Evolutionary conservation across 2,113 vertebrate genomes (phyloP).

Genomic region (Parotia lawesii): DNA sequence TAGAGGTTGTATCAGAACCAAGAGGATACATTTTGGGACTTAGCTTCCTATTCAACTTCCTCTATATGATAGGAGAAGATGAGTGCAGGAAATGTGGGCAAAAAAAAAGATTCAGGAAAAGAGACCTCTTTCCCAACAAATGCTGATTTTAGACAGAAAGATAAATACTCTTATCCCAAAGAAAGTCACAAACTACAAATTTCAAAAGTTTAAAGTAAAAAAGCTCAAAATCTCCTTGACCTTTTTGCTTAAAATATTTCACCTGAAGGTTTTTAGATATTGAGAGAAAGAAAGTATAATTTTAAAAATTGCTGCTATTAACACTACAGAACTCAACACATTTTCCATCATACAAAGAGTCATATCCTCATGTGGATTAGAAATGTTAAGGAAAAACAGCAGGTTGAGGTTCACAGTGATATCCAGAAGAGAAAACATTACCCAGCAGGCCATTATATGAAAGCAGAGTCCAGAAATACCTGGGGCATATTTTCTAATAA

Average conservation of each 20-base stretch:
- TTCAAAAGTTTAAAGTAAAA: neutral
- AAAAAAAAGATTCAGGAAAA: neutral
- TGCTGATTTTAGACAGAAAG: neutral
- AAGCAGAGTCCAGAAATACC: neutral
- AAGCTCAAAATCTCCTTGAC: neutral
- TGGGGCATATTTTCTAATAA: neutral
- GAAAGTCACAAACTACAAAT: neutral
- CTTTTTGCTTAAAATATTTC: neutral
- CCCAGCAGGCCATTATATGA: neutral
- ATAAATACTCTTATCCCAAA: neutral
- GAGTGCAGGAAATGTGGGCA: neutral
- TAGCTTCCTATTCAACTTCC: neutral
- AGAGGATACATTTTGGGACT: neutral
- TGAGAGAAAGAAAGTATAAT: neutral
- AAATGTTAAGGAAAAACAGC: neutral
- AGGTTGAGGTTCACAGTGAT: neutral
- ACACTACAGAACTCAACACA: neutral
- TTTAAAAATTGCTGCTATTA: neutral
- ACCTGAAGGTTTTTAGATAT: neutral
- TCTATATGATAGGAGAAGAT: neutral
- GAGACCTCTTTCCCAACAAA: neutral
- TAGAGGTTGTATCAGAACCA: slow-evolving; percentile 2
- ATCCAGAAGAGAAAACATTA: neutral
- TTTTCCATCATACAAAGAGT: neutral
- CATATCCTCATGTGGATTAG: neutral